Evolutionary conservation across 1,140 invertebrate species (phyloP).

Genomic region (Anoplophora glabripennis): DNA sequence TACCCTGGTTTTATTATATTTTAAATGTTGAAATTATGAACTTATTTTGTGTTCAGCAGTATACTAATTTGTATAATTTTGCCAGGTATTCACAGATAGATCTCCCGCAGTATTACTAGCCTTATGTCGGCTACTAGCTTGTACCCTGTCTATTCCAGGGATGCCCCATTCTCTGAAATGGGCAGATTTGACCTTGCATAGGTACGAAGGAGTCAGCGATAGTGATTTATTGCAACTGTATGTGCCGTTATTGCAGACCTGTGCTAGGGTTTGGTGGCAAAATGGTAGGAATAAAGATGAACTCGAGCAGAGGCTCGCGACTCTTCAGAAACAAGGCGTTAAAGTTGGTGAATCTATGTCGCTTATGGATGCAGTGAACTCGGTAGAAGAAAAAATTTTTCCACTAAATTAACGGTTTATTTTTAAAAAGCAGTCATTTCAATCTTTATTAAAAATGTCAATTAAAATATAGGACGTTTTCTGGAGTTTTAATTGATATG

Average conservation of each 20-base stretch:
- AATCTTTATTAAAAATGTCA: too few species aligned
- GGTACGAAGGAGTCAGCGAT: conserved; percentile 65
- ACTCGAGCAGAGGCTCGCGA: conserved; percentile 59
- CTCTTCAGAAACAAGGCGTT: conserved; percentile 59
- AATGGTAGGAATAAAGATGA: conserved; percentile 60
- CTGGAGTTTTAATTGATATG: background rate
- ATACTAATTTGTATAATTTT: background rate
- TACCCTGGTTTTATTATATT: background rate
- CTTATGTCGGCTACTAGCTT: conserved; percentile 69
- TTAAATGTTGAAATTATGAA: background rate
- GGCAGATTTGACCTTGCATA: conserved; percentile 64
- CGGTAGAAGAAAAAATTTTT: conserved; percentile 28
- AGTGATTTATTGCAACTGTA: conserved; percentile 64
- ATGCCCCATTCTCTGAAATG: conserved; percentile 63
- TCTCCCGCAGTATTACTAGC: conserved; percentile 65
- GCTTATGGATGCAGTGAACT: conserved; percentile 44
- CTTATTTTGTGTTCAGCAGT: too few species aligned
- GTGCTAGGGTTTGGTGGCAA: conserved; percentile 65
- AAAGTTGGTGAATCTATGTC: conserved; percentile 56
- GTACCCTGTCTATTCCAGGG: conserved; percentile 52
- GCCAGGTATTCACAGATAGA: conserved; percentile 66
- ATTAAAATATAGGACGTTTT: background rate
- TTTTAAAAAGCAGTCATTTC: too few species aligned
- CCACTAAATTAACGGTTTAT: too few species aligned
- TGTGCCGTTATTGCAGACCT: conserved; percentile 67